Percentiles rank a stretch among this genome's conserved stretches.
phyloP scores from a whole-genome alignment of 2,888 invertebrate species.

The Heliconius sara region DNA sequence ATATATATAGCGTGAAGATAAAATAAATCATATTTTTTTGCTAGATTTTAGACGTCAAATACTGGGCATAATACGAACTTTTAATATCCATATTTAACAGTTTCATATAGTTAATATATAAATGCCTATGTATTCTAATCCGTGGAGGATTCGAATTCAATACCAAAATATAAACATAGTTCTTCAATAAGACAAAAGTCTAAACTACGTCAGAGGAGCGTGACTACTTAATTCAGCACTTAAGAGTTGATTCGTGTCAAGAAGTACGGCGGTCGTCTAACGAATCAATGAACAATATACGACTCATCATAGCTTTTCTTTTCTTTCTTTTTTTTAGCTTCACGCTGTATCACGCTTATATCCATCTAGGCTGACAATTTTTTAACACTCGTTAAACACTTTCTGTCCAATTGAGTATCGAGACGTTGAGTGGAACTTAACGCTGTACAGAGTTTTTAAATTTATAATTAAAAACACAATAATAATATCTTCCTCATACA shows the following conservation, averaged over 20 bases:
- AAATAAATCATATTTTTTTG: neutral
- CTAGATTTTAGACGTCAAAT: no score
- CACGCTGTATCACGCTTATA: neutral
- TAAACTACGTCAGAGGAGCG: neutral
- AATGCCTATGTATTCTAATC: no score
- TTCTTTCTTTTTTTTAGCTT: neutral
- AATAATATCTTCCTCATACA: neutral
- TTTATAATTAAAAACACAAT: neutral
- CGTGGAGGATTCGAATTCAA: no score
- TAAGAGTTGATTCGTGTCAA: slow-evolving; percentile 13
- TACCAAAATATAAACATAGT: no score
- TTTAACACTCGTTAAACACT: no score
- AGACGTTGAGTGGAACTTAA: neutral
- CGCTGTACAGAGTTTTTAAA: neutral
- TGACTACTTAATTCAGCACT: neutral
- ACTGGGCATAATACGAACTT: no score
- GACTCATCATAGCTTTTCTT: neutral
- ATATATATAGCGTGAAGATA: neutral
- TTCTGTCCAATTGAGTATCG: no score
- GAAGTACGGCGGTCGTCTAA: neutral
- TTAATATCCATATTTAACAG: no score
- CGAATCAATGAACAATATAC: neutral
- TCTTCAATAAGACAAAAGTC: no score
- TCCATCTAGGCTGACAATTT: no score
- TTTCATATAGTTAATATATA: no score